phyloP scores from a whole-genome alignment of 2,797 vertebrate species.

The Eidolon dupreanum region DNA sequence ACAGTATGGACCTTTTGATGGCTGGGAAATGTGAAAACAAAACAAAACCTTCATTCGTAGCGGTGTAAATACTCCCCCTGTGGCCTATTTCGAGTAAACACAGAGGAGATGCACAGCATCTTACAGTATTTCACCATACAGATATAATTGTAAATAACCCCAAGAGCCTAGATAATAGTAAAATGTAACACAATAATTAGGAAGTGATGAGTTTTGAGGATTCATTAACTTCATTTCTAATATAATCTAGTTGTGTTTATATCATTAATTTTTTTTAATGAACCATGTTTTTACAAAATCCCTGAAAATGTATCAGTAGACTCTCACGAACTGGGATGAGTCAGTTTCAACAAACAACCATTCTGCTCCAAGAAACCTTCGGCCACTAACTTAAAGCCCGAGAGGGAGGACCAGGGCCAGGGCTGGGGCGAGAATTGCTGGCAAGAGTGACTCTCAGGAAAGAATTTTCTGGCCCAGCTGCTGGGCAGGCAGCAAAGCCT shows the following conservation, averaged over 20 bases:
- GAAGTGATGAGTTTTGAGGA: neutral
- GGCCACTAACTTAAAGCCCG: neutral
- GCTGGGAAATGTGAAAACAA: neutral
- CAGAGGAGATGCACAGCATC: neutral
- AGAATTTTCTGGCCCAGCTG: neutral
- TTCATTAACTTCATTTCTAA: neutral
- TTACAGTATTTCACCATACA: neutral
- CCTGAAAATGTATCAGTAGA: neutral
- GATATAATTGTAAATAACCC: neutral
- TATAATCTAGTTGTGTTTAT: neutral
- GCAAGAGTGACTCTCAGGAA: neutral
- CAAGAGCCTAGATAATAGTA: neutral
- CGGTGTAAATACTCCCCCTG: fast-evolving
- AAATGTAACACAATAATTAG: neutral
- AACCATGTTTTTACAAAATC: neutral
- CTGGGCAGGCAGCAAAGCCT: neutral
- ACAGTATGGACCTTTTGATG: neutral
- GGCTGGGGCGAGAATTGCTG: too few species aligned
- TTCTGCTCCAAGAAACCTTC: neutral
- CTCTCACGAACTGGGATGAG: neutral
- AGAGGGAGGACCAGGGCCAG: neutral
- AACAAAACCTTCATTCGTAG: neutral
- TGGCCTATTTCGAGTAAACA: neutral
- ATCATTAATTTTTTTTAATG: neutral
- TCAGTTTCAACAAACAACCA: neutral